Percentiles rank a stretch among this genome's conserved stretches.
These are phyloP conservation scores for Eidolon dupreanum DNA, from an alignment of 2,797 vertebrate genomes.

Conservation along the genomic window DNA sequence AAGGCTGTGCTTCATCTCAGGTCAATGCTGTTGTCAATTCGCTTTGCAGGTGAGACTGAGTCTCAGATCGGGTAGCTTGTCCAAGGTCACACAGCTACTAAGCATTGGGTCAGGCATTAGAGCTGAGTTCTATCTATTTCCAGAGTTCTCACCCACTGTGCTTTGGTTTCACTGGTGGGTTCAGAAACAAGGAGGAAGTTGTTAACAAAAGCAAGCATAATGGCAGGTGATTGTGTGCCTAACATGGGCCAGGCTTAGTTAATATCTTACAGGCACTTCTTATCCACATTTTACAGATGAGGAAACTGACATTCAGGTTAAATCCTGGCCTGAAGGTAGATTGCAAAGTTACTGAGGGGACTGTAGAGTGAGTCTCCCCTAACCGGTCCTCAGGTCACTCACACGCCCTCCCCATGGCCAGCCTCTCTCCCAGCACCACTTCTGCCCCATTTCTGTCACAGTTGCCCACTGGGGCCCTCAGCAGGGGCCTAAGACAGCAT, in stretches of 20 bases:
- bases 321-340: neutral
- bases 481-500: slow-evolving; percentile 40
- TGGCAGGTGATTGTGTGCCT: fast-evolving
- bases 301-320: neutral
- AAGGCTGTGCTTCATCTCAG: neutral
- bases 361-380: neutral
- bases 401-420: fast-evolving
- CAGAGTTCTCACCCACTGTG: neutral
- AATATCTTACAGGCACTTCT: neutral
- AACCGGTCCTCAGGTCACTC: neutral
- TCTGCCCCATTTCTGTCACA: neutral
- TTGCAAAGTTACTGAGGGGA: neutral
- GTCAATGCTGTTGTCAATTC: neutral
- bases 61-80: neutral
- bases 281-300: neutral
- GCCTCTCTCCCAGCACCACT: neutral
- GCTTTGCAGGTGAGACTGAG: neutral
- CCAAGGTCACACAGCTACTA: neutral
- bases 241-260: no score
- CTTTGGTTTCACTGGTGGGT: neutral
- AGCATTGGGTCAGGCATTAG: fast-evolving
- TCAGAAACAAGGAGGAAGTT: neutral
- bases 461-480: neutral
- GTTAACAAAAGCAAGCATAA: neutral
- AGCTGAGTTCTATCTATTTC: neutral